Conservation (phyloP, 2,888 invertebrate species). For the Osmoderma eremita region DNA sequence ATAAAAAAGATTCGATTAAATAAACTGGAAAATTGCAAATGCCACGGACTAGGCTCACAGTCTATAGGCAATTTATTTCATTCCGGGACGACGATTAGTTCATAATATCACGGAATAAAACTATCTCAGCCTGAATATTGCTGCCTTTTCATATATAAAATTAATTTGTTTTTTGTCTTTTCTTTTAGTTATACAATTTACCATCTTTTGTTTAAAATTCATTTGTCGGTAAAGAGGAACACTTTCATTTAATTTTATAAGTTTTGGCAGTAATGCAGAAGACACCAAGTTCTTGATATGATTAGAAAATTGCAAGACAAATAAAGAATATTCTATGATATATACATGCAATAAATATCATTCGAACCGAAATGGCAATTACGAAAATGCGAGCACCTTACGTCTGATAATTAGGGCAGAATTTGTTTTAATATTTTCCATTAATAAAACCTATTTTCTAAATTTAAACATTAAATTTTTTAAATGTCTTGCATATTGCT, state of each 20-base stretch:
- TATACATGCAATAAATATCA: no score
- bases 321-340: background rate
- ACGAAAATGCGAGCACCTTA: no score
- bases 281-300: constrained; percentile 56
- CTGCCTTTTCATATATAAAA: constrained; percentile 48
- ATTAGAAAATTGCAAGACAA: constrained; percentile 43
- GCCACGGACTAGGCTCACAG: constrained; percentile 50
- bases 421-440: no score
- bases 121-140: constrained; percentile 44
- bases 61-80: constrained; percentile 43
- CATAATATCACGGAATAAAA: constrained; percentile 29
- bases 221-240: constrained; percentile 50
- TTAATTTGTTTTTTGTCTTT: constrained; percentile 45
- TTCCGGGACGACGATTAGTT: constrained; percentile 27
- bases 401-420: no score
- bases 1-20: constrained; percentile 30
- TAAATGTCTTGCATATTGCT: constrained; percentile 40
- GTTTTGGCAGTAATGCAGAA: constrained; percentile 53
- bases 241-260: constrained; percentile 48
- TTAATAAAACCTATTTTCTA: no score
- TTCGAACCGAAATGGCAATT: no score
- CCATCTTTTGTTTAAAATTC: constrained; percentile 47
- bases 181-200: constrained; percentile 41
- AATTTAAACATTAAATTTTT: background rate
- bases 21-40: constrained; percentile 39